Base-by-base conservation (phyloP, 2,113 vertebrate genomes). In the Gnathonemus echidnorhynchus region DNA sequence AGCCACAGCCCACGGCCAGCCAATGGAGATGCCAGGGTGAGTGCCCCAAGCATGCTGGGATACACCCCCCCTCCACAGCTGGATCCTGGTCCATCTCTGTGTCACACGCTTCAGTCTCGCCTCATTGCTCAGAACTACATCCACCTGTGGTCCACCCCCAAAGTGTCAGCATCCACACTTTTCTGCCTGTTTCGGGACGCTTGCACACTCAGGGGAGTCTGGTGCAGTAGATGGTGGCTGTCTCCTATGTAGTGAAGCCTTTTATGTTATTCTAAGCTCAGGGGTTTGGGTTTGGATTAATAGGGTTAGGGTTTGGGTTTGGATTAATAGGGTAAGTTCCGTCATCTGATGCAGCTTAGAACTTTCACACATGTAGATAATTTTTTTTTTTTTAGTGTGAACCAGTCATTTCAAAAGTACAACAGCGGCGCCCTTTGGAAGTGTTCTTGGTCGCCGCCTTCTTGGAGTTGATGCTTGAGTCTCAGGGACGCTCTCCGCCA, bases 1-100 rank as follows among this genome's bases (percentile, higher is more conserved):
- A 99, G 94, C 94, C 97, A 98, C 90, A 96, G 95, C 89, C 93
- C 97, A 3, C 95, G 97, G 95, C 95, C 97, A 80, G 91, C 97
- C 94, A 99, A 98, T 84, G 97, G 97, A 90, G 98, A 99, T 88
- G 13, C 97, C 95, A 97, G 97, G 96, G 98, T 99, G 93, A 98
- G 98, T 97, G 19, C 35, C 19, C 35, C 31, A 7, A 24, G 15
- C 53, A n/a, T 21, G 50, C 8, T 39, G 35, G 35, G 48, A 17
- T 48, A 46, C 15, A 2, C 15, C 3, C 39, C 89, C 88, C 88
- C 84, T 88, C 90, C 10, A 27, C 90, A 85, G 9, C 24, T 85
- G 83, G 15, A 0, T 84, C 39, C 46, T 3, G n/a, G 10, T 48
- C 45, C 24, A 9, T 49, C 9, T 50, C 48, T 1, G 5, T 74